Percentiles rank a stretch among this genome's conserved stretches.
phyloP scores from a whole-genome alignment of 2,888 invertebrate species.

The Malacosoma neustria region DNA sequence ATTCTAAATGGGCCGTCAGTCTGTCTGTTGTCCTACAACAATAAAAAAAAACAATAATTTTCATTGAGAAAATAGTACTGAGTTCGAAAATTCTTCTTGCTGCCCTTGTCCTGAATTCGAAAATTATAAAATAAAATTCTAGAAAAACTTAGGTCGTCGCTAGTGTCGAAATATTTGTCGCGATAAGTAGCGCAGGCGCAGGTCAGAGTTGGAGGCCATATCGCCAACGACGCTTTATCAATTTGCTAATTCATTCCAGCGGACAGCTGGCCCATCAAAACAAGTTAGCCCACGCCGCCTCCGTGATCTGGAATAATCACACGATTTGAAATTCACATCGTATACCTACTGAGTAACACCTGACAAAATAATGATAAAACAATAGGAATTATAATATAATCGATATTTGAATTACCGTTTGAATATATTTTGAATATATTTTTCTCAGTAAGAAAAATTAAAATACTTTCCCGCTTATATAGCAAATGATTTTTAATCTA shows the following conservation, averaged over 20 bases:
- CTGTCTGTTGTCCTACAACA: too few relatives aligned
- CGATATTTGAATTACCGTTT: background rate
- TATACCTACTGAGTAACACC: background rate
- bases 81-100: too few relatives aligned
- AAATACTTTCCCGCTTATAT: too few relatives aligned
- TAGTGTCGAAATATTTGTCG: background rate
- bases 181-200: background rate
- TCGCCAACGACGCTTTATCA: background rate
- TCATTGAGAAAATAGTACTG: too few relatives aligned
- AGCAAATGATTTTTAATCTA: too few relatives aligned
- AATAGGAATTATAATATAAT: background rate
- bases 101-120: background rate
- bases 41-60: too few relatives aligned
- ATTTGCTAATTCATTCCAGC: conserved; percentile 5
- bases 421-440: background rate
- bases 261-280: conserved; percentile 2
- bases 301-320: background rate
- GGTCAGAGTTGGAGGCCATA: background rate
- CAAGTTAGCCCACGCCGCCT: background rate
- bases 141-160: background rate
- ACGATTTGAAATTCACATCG: background rate
- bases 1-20: too few relatives aligned
- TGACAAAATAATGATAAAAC: background rate
- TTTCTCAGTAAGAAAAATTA: too few relatives aligned
- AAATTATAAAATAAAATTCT: background rate